Base-by-base conservation (phyloP, 2,797 vertebrate genomes). In the Coreius guichenoti region DNA sequence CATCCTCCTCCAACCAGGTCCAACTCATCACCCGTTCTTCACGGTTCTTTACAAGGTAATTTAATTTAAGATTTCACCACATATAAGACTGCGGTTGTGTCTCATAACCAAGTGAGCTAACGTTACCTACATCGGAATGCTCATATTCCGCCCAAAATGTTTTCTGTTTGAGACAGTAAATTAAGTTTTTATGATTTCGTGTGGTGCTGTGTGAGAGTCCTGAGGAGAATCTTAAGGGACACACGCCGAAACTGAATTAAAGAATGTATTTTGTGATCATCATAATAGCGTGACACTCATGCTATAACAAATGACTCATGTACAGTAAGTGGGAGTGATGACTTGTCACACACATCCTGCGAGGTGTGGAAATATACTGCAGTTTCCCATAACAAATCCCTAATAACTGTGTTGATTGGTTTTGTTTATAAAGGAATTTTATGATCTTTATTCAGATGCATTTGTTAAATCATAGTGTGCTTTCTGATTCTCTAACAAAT, bases 11-110 rank as follows among this genome's bases (percentile, higher is more conserved):
- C 68, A 2, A 23, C 36, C 17, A 80, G 78, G 16, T 56, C 78
- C 13, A 68, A 56, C 54, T 47, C 77, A 14, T 67, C 81, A 1
- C 33, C 81, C n/a, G 43, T 77, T 21, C 16, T 69, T 23, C 73
- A 43, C 8, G 29, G 36, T 19, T 16, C 61, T 31, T 67, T 51
- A 51, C 75, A 79, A 75, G 88, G 88, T 89, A 76, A 29, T 77
- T n/a, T 87, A 56, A 23, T 76, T 19, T 29, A 45, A 43, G 29
- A 33, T 17, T 26, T 9, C 12, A 23, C 39, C 3, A 31, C 16
- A 19, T 45, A 31, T 63, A 12, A 45, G 31, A 33, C 26, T 4
- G 13, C 21, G 5, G 14, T 14, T 29, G 33, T 45, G 29, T 80
- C 17, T 47, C 19, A 31, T 17, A 76, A n/a, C 39, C 19, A 19